phyloP scores from a whole-genome alignment of 2,888 invertebrate species.

The Azorinus chamasolen region DNA sequence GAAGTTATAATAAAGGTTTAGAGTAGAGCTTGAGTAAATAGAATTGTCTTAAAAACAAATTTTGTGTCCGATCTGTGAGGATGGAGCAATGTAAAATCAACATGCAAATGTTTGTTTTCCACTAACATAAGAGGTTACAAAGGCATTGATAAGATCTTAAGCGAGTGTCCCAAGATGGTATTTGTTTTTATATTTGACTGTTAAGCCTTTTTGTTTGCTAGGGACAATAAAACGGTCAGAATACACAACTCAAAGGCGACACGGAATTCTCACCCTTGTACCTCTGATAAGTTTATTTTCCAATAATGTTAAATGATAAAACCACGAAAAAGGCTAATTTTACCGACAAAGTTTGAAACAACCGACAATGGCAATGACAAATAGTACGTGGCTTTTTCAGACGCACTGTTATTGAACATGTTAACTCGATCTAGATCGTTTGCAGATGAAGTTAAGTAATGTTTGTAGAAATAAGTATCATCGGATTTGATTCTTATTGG shows the following conservation, averaged over 20 bases:
- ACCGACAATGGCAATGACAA: no score
- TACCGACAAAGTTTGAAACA: no score
- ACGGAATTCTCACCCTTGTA: neutral
- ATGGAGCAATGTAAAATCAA: slow-evolving; percentile 62
- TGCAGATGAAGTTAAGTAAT: no score
- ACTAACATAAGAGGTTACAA: slow-evolving; percentile 55
- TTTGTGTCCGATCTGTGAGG: slow-evolving; percentile 58
- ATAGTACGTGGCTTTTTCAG: no score
- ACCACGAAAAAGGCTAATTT: no score
- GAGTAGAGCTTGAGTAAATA: slow-evolving; percentile 43
- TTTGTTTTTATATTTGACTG: slow-evolving; percentile 68
- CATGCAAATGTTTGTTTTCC: slow-evolving; percentile 69
- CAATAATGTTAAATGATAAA: no score
- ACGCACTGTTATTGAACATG: no score
- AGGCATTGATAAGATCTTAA: slow-evolving; percentile 56
- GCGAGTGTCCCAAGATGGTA: slow-evolving; percentile 43
- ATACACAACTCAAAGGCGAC: slow-evolving; percentile 62
- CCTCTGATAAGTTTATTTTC: no score
- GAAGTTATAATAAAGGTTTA: slow-evolving; percentile 61
- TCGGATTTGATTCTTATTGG: no score
- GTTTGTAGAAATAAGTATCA: no score
- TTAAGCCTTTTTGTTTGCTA: slow-evolving; percentile 54
- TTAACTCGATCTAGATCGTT: no score
- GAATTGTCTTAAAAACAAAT: slow-evolving; percentile 46
- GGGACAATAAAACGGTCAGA: slow-evolving; percentile 61